These are phyloP conservation scores for Sebastolobus altivelis DNA, from an alignment of 2,797 vertebrate species.

Conservation along the genomic window DNA sequence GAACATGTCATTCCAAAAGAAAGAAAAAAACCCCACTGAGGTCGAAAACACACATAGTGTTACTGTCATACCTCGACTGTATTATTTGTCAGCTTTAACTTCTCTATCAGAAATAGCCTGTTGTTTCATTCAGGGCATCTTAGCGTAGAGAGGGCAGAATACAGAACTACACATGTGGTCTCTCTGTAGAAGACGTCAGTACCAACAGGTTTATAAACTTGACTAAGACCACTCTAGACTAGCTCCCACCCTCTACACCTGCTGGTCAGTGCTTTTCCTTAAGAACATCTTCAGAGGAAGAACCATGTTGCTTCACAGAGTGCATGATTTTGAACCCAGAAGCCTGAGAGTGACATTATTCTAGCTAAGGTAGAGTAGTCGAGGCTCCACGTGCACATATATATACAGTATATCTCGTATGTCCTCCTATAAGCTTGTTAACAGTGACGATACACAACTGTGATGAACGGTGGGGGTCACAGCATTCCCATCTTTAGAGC, in stretches of 20 bases:
- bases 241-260: slow-evolving; percentile 24
- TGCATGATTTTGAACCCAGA: slow-evolving; percentile 45
- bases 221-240: slow-evolving; percentile 34
- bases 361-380: slow-evolving; percentile 41
- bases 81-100: slow-evolving; percentile 85
- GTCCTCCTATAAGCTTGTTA: slow-evolving; percentile 43
- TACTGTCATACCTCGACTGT: slow-evolving; percentile 82
- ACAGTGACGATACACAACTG: slow-evolving; percentile 39
- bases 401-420: slow-evolving; percentile 47
- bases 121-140: slow-evolving; percentile 66
- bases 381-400: slow-evolving; percentile 55
- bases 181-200: slow-evolving; percentile 44
- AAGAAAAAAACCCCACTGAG: slow-evolving; percentile 55
- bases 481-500: slow-evolving; percentile 25
- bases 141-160: slow-evolving; percentile 65
- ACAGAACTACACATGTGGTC: slow-evolving; percentile 68
- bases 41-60: slow-evolving; percentile 74
- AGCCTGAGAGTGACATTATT: slow-evolving; percentile 21
- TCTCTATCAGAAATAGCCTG: slow-evolving; percentile 69
- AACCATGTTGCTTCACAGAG: slow-evolving; percentile 42
- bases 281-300: slow-evolving; percentile 16
- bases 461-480: slow-evolving; percentile 34
- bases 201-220: slow-evolving; percentile 55
- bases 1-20: slow-evolving; percentile 74
- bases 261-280: slow-evolving; percentile 36